phyloP scores from a whole-genome alignment of 2,888 invertebrate species.

The Apotomis betuletana region DNA sequence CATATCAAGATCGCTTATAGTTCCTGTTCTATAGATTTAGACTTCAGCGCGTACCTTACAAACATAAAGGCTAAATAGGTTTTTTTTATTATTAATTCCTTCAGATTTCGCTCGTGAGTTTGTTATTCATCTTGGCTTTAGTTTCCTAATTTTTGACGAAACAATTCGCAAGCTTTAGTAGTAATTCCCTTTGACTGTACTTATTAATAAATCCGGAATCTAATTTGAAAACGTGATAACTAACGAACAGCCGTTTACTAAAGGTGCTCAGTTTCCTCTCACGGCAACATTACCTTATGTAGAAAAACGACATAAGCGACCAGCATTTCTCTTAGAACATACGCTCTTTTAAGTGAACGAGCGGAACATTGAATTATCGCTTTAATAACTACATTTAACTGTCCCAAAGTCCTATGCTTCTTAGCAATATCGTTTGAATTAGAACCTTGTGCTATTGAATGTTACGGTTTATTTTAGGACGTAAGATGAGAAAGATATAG shows the following conservation, averaged over 20 bases:
- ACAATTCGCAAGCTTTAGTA: background rate
- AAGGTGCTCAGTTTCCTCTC: constrained; percentile 23
- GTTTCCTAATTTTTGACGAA: background rate
- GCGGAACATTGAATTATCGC: constrained; percentile 17
- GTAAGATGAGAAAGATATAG: background rate
- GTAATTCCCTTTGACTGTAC: constrained; percentile 5
- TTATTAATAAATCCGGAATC: constrained; percentile 29
- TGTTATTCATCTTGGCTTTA: background rate
- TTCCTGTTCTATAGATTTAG: too few species aligned
- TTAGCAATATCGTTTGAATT: background rate
- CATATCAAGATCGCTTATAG: too few species aligned
- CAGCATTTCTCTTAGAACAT: constrained; percentile 1
- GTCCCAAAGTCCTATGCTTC: background rate
- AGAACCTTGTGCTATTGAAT: background rate
- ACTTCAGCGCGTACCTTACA: too few species aligned
- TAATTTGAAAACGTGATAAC: constrained; percentile 26
- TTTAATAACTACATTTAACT: constrained; percentile 27
- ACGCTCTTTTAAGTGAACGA: background rate
- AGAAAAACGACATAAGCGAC: background rate
- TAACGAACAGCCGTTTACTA: constrained; percentile 18
- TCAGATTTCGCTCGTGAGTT: too few species aligned
- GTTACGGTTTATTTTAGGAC: background rate
- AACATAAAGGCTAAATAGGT: too few species aligned
- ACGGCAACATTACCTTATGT: constrained; percentile 1
- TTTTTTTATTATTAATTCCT: too few species aligned